Conservation (phyloP, 2,113 vertebrate species). For the Thryonomys swinderianus region DNA sequence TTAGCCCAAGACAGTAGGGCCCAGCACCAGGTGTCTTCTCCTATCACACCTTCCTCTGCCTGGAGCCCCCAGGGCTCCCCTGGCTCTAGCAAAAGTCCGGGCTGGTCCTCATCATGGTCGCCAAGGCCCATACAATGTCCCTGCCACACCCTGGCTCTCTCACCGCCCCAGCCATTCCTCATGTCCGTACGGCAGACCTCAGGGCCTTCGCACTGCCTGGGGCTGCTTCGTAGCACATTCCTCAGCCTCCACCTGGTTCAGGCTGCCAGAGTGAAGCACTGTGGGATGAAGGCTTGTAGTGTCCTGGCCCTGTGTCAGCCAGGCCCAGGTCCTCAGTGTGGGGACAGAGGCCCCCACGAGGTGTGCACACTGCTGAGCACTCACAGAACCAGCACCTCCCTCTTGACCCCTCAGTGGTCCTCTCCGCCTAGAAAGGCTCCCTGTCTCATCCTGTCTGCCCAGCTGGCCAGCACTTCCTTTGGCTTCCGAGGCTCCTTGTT, state of each 20-base stretch:
- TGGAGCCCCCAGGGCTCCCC: neutral
- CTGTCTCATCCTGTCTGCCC: too few species aligned
- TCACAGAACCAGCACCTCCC: rapidly evolving
- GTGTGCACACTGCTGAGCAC: rapidly evolving
- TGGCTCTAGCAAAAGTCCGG: neutral
- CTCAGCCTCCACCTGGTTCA: neutral
- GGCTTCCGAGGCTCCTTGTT: neutral
- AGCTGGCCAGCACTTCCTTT: neutral
- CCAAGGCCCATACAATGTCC: neutral
- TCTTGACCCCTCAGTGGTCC: neutral
- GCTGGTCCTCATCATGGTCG: rapidly evolving
- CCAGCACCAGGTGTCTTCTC: too few species aligned
- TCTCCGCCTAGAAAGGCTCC: neutral
- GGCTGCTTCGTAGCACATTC: neutral
- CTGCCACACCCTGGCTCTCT: neutral
- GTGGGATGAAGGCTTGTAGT: neutral
- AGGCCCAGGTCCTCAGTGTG: neutral
- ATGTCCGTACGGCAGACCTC: neutral
- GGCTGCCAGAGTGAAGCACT: neutral
- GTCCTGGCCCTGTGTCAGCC: neutral
- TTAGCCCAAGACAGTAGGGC: neutral
- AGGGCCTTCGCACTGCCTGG: neutral
- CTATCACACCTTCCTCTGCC: neutral
- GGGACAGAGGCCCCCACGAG: neutral
- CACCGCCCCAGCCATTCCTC: neutral